A percentile compares a stretch with the other conserved stretches of the same genome.
Conservation (phyloP, 2,113 vertebrate genomes). For the Silurus asotus region DNA sequence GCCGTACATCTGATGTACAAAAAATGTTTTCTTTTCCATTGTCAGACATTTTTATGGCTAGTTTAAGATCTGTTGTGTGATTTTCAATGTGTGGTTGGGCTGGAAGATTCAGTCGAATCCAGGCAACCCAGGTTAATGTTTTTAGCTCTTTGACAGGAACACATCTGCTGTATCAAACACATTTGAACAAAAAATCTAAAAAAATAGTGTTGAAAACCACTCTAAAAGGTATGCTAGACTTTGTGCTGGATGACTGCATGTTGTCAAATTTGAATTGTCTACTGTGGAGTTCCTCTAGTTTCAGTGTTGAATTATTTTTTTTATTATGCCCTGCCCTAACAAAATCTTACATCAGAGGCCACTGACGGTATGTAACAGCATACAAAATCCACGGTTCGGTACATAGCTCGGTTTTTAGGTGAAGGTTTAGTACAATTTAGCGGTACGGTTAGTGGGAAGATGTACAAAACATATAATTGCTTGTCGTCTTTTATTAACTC, state of each 20-base stretch:
- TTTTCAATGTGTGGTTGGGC: neutral
- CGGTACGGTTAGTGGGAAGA: no score
- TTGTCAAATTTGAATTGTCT: neutral
- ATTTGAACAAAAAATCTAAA: neutral
- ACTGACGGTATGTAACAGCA: neutral
- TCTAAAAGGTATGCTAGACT: neutral
- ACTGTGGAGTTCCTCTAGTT: no score
- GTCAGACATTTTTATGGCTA: neutral
- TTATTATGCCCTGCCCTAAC: neutral
- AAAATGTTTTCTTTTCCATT: neutral
- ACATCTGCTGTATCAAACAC: neutral
- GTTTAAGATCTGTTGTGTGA: neutral
- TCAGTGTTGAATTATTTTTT: neutral
- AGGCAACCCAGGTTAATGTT: neutral
- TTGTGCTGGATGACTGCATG: neutral
- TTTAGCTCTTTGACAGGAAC: neutral
- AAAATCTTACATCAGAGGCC: neutral
- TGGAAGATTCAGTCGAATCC: neutral
- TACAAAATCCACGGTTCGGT: no score
- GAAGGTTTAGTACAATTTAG: no score
- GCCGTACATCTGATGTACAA: no score
- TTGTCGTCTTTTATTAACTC: no score
- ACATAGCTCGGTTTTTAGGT: no score
- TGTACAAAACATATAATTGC: no score
- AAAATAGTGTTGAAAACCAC: neutral